phyloP scores from a whole-genome alignment of 2,888 invertebrate genomes.

The Rhyacophila evoluta region DNA sequence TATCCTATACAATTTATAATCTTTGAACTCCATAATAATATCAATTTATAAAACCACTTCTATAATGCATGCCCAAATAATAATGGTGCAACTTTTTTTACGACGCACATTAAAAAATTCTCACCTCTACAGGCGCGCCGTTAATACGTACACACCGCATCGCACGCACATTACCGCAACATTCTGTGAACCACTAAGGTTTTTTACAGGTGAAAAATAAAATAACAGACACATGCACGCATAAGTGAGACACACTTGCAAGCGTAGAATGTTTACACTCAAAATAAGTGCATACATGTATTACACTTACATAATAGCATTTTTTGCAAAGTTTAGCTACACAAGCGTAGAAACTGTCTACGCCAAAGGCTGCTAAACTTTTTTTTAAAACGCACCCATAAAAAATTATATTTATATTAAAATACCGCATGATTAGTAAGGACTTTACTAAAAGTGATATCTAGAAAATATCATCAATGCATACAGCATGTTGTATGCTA shows the following conservation, averaged over 20 bases:
- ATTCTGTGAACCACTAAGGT: conserved; percentile 6
- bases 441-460: no score
- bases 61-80: conserved; percentile 18
- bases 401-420: no score
- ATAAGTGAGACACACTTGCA: conserved; percentile 11
- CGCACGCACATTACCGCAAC: conserved; percentile 7
- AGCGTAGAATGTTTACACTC: neutral
- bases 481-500: no score
- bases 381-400: neutral
- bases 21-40: neutral
- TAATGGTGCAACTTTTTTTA: conserved; percentile 22
- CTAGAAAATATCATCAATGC: no score
- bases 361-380: neutral
- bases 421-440: no score
- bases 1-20: neutral
- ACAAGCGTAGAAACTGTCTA: conserved; percentile 42
- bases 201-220: neutral
- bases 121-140: neutral
- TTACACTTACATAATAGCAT: conserved; percentile 45
- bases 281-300: conserved; percentile 28
- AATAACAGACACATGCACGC: conserved; percentile 1
- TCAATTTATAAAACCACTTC: conserved; percentile 17
- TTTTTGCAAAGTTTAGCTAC: conserved; percentile 41
- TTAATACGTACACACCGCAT: neutral
- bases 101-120: neutral